A percentile compares a stretch with the other conserved stretches of the same genome.
These are phyloP conservation scores for Apodemus speciosus DNA, from an alignment of 2,113 vertebrate genomes.

Conservation along the genomic window DNA sequence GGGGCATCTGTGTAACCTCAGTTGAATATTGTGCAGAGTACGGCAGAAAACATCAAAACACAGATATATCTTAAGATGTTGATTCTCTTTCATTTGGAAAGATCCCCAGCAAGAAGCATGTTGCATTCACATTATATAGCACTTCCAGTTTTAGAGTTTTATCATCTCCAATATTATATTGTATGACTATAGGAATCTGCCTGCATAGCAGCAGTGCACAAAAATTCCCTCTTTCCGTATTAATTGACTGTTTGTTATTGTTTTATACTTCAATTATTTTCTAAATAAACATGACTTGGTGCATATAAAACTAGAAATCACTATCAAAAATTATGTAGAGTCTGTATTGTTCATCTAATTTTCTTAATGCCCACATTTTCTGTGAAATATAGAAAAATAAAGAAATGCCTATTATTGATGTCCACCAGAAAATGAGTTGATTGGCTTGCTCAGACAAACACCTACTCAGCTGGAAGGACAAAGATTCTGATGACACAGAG, in stretches of 20 bases:
- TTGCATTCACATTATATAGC: no score
- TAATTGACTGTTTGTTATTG: neutral
- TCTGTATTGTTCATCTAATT: neutral
- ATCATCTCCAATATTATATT: neutral
- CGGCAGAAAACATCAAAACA: neutral
- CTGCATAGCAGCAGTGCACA: neutral
- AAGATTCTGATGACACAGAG: neutral
- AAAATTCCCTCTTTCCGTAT: neutral
- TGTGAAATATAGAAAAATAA: neutral
- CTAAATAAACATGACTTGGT: neutral
- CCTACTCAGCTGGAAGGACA: neutral
- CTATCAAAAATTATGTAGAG: neutral
- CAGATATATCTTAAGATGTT: neutral
- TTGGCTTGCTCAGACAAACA: neutral
- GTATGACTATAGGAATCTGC: neutral
- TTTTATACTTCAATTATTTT: no score
- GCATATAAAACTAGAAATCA: neutral
- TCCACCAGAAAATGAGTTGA: neutral
- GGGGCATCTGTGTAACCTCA: neutral
- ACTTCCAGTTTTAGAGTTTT: neutral
- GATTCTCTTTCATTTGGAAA: neutral
- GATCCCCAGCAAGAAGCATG: accelerated
- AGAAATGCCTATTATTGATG: neutral
- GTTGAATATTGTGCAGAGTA: neutral
- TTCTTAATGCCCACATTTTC: neutral